Evolutionary conservation across 2,888 invertebrate species (phyloP).

Genomic region (Xestia c-nigrum): DNA sequence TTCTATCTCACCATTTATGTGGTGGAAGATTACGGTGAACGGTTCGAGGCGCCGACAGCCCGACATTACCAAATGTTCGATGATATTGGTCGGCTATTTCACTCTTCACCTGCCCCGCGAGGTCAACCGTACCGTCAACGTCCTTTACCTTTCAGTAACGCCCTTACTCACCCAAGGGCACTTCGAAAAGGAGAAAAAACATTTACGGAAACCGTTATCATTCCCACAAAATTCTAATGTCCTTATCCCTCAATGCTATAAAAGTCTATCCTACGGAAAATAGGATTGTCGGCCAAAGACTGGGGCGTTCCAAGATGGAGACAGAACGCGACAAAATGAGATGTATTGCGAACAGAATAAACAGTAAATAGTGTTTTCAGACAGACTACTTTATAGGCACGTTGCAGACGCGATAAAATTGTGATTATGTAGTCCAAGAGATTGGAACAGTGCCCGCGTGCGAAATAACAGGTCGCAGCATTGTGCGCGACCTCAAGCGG

Average conservation of each 20-base stretch:
- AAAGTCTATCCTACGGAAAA: slow-evolving; percentile 65
- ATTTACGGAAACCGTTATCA: slow-evolving; percentile 27
- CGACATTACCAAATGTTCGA: slow-evolving; percentile 48
- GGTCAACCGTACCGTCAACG: slow-evolving; percentile 32
- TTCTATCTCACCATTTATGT: slow-evolving; percentile 66
- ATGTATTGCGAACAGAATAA: slow-evolving; percentile 70
- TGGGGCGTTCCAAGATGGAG: slow-evolving; percentile 59
- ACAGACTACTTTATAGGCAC: slow-evolving; percentile 67
- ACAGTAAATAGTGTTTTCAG: slow-evolving; percentile 53
- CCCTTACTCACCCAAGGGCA: slow-evolving; percentile 7
- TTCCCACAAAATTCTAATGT: slow-evolving; percentile 53
- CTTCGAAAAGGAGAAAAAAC: slow-evolving; percentile 14
- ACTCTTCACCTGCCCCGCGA: slow-evolving; percentile 58
- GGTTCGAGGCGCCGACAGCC: slow-evolving; percentile 32
- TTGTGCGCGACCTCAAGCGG: slow-evolving; percentile 52
- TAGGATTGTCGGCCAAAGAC: slow-evolving; percentile 71
- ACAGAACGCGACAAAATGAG: slow-evolving; percentile 66
- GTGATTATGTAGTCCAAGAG: slow-evolving; percentile 75
- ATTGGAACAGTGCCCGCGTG: slow-evolving; percentile 79
- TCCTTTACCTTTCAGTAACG: slow-evolving; percentile 35
- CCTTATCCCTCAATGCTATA: slow-evolving; percentile 51
- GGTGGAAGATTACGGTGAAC: slow-evolving; percentile 65
- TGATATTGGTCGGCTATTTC: slow-evolving; percentile 60
- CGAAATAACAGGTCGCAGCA: slow-evolving; percentile 43
- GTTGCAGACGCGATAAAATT: slow-evolving; percentile 75